Evolutionary conservation across 2,888 invertebrate genomes (phyloP), one percentile per base, ranked within the genome.

Genomic region (Lycophotia porphyrea): DNA sequence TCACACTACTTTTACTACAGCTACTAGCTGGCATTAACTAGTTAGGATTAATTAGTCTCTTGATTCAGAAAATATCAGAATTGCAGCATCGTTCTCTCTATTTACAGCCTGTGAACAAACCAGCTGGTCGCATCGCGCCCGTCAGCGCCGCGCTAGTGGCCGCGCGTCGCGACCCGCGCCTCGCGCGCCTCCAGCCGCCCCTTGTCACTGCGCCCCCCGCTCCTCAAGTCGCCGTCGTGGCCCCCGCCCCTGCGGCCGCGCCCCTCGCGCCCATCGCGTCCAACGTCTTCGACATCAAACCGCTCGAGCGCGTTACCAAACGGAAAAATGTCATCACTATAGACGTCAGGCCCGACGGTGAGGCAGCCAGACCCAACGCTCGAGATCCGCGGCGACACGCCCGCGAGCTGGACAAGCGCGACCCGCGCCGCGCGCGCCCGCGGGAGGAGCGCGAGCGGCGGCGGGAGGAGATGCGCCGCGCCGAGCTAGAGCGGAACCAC

Each of bases 291-390:
- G 95, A 97, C 92, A 95, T 97, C 93, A 95, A 95, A 84, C 93
- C 97, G 27, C 94, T 95, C 71, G 94, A 95, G 11, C 93, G 93
- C 74, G 91, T 94, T 88, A 93, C 92, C 71, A 96, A 96, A 73
- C 92, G 95, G 78, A 95, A 94, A 67, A 95, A 96, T 92, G 95
- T 94, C 80, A 95, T 96, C 89, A 96, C 95, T n/a, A 95, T 96
- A 47, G 96, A 96, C 90, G 96, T 96, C 13, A 86, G 91, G 0
- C 91, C 91, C 11, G 93, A 92, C 63, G 87, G 71, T 21, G 68
- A 69, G n/a, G 8, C 73, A 47, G 71, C 63, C 58, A 64, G 47
- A 74, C 80, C 36, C 84, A 34, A 18, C 8, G n/a, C 83, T 2
- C 88, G 91, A 34, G 89, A 88, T 49, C 89, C 87, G 47, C 87